Base-by-base conservation (phyloP, 1,140 invertebrate genomes). In the Zophobas atratus region DNA sequence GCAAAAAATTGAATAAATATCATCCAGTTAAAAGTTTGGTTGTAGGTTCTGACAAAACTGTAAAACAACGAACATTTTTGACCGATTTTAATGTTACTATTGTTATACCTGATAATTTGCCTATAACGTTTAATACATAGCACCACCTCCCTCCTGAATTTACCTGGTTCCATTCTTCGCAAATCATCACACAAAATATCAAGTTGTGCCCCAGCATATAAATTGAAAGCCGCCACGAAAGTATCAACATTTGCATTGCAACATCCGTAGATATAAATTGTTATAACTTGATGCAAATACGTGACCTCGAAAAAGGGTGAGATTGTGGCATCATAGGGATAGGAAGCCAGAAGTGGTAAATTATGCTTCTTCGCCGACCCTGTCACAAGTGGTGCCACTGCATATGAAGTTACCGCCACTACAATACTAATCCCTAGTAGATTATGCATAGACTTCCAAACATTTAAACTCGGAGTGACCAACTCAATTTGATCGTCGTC, bases 281-380 rank as follows among this genome's bases (percentile, higher is more conserved):
- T 56, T 1, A 56, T 33, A 3, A 60, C 35, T 60, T 60, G 56
- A 35, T 60, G 38, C n/a, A 60, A 36, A 33, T 60, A 60, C 1
- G 56, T 60, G 0, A 60, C 3, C 35, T 60, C n/a, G 33, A 32
- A 60, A 4, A 36, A 6, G 8, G 56, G 56, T 60, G 56, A 32
- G 8, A n/a, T 35, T 60, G 1, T 60, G 34, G 6, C 8, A 35
- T 60, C 56, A 38, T 60, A 60, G 3, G 56, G 56, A 35, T 60
- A 60, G 4, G n/a, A 60, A 60, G 33, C 34, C 8, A 60, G 20
- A 60, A 60, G 38, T 8, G 56, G 56, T 35, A 60, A 35, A 36
- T 34, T 20, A 2, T 34, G 20, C 2, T 55, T 34, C 34, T 55
- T 55, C 2, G 2, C 20, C 2, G 34, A 3, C 3, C 51, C 51